Base-by-base conservation (phyloP, 2,888 invertebrate genomes). In the Ichneumoninae sp. region DNA sequence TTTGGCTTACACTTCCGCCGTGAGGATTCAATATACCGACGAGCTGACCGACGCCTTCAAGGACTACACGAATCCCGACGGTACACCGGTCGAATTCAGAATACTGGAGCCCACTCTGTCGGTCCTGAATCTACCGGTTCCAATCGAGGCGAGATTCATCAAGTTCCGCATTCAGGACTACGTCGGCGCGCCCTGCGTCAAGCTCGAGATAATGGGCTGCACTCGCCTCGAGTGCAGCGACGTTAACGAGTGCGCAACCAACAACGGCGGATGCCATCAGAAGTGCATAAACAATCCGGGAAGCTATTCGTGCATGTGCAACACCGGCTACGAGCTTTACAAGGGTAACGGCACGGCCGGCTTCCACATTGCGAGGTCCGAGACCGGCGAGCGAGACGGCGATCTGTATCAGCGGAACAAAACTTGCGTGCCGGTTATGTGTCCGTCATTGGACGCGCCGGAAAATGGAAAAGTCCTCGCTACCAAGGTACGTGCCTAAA, bases 371-470 rank as follows among this genome's bases (percentile, higher is more conserved):
- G 97, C 97, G 89, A 94, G 94, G 78, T 96, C 96, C 0, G 99
- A 99, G 94, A 96, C 96, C 76, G 99, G 99, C 5, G 95, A 96
- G 85, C 95, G 97, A 82, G 98, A 98, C 90, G 98, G 98, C 0
- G 99, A 99, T 91, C 95, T 96, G 1, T 97, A 97, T 92, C 97
- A 98, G 92, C 95, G 97, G 88, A 98, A 99, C 93, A 99, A 99
- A 94, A 97, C 98, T 44, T 99, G 99, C 93, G 98, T 99, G 13
- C 97, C 98, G 0, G 95, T 98, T 2, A 97, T 98, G 97, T 98
- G 98, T 88, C 97, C 98, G 5, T 93, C 95, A 1, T 92, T 98
- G 57, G 93, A 94, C 44, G 95, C 96, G 3, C 98, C 98, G 0
- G 97, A 98, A 93, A 98, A 98, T 93, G 98, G 98, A 80, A 95